Base-by-base conservation (phyloP, 2,797 vertebrate genomes). In the Apodemus agrarius region DNA sequence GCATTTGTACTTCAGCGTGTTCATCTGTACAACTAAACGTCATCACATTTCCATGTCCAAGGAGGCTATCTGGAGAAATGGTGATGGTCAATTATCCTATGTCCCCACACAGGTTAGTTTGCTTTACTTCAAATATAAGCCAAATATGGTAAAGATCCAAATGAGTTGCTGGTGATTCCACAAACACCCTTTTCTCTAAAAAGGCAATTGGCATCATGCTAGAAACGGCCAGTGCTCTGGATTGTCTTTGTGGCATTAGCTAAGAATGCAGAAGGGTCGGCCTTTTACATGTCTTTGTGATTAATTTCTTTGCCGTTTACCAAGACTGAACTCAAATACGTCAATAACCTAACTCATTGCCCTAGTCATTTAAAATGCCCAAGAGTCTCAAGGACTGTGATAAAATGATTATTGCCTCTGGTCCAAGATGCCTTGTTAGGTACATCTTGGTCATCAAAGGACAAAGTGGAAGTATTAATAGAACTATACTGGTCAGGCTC, bases 11-110 rank as follows among this genome's bases (percentile, higher is more conserved):
- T 91, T 93, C 40, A 74, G 19, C 12, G 5, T 91, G 79, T 79
- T 76, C 52, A 93, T 65, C 40, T 91, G 37, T 75, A 72, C 87
- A 93, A 95, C 86, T 76, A 93, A 89, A 94, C 90, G 21, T 34
- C 34, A 90, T 74, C 6, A 0, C 49, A 86, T 87, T 69, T 86
- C 29, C 63, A 26, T 54, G 26, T 80, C 89, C 87, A 87, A 94
- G 40, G 67, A 93, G 52, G 57, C 19, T 46, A 34, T 93, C 34
- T 87, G 59, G 52, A 93, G 57, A 89, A 87, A 84, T 12, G 4
- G 24, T 40, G 84, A 86, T 49, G 37, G 34, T 54, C 59, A 95
- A 81, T 79, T 82, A 78, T 34, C 75, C 74, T 40, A 26, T 80
- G 63, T 49, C 46, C 40, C 76, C 34, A 69, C 37, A 76, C 10